These are phyloP conservation scores for Oncorhynchus tshawytscha DNA, from an alignment of 2,113 vertebrate genomes.

Conservation along the genomic window DNA sequence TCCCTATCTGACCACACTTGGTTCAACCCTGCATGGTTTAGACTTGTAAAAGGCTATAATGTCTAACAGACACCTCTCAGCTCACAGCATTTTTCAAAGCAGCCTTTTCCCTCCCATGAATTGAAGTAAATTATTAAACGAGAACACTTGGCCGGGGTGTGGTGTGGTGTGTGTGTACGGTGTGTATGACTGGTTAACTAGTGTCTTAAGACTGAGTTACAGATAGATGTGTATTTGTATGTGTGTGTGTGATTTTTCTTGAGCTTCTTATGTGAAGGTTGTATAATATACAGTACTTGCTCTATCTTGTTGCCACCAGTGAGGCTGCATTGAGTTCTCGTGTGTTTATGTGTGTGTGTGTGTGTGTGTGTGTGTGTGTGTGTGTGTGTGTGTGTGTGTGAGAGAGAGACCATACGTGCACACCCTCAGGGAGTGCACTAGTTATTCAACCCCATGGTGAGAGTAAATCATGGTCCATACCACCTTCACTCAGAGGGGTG, in stretches of 20 bases:
- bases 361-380: too few species aligned
- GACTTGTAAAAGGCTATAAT: not conserved
- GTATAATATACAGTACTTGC: not conserved
- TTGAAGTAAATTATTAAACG: constrained; percentile 41
- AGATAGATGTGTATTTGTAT: constrained; percentile 3
- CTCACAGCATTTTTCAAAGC: constrained; percentile 10
- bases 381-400: too few species aligned
- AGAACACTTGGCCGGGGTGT: not conserved
- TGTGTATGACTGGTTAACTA: constrained; percentile 8
- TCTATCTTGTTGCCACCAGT: constrained; percentile 4
- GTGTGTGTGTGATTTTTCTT: not conserved
- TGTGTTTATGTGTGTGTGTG: not conserved
- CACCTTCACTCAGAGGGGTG: not conserved
- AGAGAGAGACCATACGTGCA: not conserved
- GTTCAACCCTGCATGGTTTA: not conserved
- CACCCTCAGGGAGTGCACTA: not conserved
- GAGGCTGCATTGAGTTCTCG: not conserved
- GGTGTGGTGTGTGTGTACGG: not conserved
- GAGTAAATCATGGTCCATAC: not conserved
- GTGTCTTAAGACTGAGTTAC: constrained; percentile 11
- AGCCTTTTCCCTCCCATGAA: not conserved
- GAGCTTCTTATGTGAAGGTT: not conserved
- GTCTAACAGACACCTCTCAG: not conserved
- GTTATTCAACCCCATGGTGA: not conserved
- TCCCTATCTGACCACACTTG: not conserved